phyloP scores from a whole-genome alignment of 2,113 vertebrate genomes.

The Capreolus pygargus region DNA sequence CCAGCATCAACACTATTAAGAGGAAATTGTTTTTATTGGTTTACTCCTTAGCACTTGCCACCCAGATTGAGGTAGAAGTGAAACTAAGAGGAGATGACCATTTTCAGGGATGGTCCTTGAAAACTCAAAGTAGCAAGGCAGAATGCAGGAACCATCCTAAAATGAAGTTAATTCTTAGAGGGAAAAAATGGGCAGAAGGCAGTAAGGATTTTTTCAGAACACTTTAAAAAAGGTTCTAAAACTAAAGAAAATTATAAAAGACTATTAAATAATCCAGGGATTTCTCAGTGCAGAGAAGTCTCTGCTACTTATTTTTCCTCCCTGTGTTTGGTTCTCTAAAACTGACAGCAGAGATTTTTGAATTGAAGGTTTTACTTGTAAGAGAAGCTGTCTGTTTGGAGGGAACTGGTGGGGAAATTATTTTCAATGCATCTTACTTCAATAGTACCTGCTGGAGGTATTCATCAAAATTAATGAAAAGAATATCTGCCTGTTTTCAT shows the following conservation, averaged over 20 bases:
- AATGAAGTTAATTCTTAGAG: background rate
- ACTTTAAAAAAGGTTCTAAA: background rate
- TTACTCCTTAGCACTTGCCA: background rate
- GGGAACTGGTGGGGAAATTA: background rate
- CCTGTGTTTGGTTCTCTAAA: conserved; percentile 39
- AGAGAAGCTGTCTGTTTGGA: background rate
- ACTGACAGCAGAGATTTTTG: conserved; percentile 1
- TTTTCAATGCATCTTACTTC: background rate
- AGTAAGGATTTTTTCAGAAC: background rate
- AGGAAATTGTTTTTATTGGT: background rate
- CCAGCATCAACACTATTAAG: background rate
- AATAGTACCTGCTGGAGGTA: background rate
- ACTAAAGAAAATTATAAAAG: background rate
- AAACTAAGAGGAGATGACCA: background rate
- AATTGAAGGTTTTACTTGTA: background rate
- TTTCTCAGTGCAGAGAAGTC: background rate
- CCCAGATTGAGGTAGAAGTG: background rate
- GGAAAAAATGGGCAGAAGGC: background rate
- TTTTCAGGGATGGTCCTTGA: background rate
- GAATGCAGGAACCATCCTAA: background rate
- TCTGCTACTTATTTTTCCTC: background rate
- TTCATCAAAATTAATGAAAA: background rate
- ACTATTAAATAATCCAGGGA: background rate
- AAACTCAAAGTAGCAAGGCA: background rate
- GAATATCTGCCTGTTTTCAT: background rate